Percentiles rank a stretch among this genome's conserved stretches.
phyloP scores from a whole-genome alignment of 2,797 vertebrate genomes.

The Silurus aristotelis region DNA sequence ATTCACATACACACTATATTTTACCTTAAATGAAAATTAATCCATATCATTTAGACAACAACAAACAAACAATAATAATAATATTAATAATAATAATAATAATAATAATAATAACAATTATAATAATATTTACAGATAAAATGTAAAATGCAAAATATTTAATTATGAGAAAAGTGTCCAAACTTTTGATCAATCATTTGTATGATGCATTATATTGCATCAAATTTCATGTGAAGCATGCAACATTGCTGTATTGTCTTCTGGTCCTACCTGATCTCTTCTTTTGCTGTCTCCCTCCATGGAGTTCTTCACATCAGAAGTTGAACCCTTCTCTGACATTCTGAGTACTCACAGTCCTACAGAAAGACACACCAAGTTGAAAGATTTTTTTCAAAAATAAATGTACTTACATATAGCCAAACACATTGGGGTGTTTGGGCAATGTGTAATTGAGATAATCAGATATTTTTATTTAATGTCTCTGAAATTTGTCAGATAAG shows the following conservation, averaged over 20 bases:
- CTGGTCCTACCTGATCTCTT: slow-evolving; percentile 78
- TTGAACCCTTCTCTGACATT: slow-evolving; percentile 87
- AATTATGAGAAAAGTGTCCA: not conserved
- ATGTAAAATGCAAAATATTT: no score
- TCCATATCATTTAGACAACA: not conserved
- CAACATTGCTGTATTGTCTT: slow-evolving; percentile 40
- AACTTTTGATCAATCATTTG: not conserved
- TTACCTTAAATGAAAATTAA: not conserved
- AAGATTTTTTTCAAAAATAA: slow-evolving; percentile 28
- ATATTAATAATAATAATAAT: no score
- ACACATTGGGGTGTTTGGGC: not conserved
- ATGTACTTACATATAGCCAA: not conserved
- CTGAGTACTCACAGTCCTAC: slow-evolving; percentile 77
- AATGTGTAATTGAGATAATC: not conserved
- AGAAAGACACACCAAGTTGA: slow-evolving; percentile 58
- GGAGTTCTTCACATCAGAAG: slow-evolving; percentile 83
- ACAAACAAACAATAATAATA: no score
- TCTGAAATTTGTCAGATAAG: not conserved
- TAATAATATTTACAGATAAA: no score
- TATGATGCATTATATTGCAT: not conserved
- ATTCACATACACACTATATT: not conserved
- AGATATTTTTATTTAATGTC: not conserved
- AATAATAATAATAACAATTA: no score
- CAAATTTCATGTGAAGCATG: not conserved
- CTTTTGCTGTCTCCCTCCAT: slow-evolving; percentile 83